Conservation (phyloP, 2,113 vertebrate species). For the Haplochromis burtoni region DNA sequence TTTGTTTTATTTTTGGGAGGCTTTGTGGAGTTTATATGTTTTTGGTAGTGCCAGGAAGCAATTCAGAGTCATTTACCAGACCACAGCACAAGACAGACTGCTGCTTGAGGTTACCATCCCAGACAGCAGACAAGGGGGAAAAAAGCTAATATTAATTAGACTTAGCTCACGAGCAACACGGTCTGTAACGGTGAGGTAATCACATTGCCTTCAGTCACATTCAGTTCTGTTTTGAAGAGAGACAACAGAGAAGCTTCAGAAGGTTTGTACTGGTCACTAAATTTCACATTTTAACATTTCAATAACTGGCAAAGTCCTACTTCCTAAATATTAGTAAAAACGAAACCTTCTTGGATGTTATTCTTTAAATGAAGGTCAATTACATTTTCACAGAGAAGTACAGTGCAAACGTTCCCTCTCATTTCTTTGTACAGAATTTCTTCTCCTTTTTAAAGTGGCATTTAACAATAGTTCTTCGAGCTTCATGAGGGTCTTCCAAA, state of each 20-base stretch:
- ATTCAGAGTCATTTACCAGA: constrained; percentile 30
- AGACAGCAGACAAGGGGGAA: constrained; percentile 14
- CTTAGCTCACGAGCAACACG: not conserved
- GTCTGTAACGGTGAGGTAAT: not conserved
- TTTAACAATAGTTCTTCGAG: not conserved
- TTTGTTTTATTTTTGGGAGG: not conserved
- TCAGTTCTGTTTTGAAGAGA: not conserved
- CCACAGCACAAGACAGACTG: constrained; percentile 11
- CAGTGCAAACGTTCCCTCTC: not conserved
- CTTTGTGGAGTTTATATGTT: constrained; percentile 20
- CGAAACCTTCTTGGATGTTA: not conserved
- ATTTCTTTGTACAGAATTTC: not conserved
- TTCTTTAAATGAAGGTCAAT: not conserved
- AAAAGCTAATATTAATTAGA: constrained; percentile 38
- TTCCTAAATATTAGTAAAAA: not conserved
- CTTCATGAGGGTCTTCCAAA: not conserved
- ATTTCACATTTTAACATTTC: not conserved
- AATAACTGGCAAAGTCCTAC: not conserved
- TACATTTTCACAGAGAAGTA: not conserved
- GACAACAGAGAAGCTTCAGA: not conserved
- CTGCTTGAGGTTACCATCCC: constrained; percentile 24
- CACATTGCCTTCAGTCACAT: not conserved
- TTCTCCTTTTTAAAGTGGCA: not conserved
- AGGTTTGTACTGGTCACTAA: not conserved
- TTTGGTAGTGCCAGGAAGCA: constrained; percentile 20